Evolutionary conservation across 2,113 vertebrate species (phyloP), one percentile per base, ranked within the genome.

Genomic region (Paracanthobrama guichenoti): DNA sequence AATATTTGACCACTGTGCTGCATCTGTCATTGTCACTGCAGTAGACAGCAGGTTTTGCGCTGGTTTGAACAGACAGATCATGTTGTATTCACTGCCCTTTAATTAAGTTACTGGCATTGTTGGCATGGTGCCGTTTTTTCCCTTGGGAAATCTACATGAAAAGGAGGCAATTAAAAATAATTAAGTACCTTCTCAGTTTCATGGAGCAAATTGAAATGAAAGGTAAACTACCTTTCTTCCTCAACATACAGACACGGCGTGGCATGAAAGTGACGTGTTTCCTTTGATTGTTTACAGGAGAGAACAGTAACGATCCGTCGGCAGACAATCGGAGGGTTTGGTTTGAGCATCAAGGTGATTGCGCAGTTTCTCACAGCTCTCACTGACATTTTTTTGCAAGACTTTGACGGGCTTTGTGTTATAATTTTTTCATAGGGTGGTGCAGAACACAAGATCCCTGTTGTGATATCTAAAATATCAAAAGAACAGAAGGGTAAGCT

Each of bases 391-490:
- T 16, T 24, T 22, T 35, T 67, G 0, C 12, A 64, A 81, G 62
- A 55, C 50, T 64, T 18, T 42, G 12, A 64, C 39, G n/a, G 50
- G 50, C 22, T 72, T 6, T 71, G 79, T 26, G n/a, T 39, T 22
- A 28, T 86, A 2, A 44, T 7, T 86, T 87, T 64, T 88, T 93
- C 89, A 67, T 85, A 99, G 97, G 98, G 98, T 87, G 98, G 98
- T 92, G 96, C 97, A 9, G 98, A 99, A 87, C 98, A 99, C 93
- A 97, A 96, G 91, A 98, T 99, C 93, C 98, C 98, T 87, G 97
- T 99, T 91, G 97, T 99, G 39, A 94, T 99, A 92, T 99, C 98
- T 85, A 99, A 99, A 95, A 99, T 99, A 93, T 99, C 98, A 90
- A 99, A 99, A 94, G 98, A 99, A 87, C 98, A 99, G 93, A 97